phyloP scores from a whole-genome alignment of 2,888 invertebrate genomes.

The Trachelus troglodyta region DNA sequence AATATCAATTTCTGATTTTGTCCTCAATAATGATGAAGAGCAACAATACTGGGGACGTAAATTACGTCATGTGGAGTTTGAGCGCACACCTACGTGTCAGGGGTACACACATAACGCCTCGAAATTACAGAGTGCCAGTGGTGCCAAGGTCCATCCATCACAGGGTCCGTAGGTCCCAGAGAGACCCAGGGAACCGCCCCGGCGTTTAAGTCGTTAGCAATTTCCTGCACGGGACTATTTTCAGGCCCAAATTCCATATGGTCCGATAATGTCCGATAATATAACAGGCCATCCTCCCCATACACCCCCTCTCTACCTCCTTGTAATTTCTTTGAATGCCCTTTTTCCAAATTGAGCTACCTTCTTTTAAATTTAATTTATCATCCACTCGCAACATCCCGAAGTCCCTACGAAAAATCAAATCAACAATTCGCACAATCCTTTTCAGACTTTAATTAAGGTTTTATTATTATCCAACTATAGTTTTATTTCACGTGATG shows the following conservation, averaged over 20 bases:
- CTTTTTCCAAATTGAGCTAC: neutral
- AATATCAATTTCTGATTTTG: no score
- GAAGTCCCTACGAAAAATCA: no score
- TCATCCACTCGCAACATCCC: no score
- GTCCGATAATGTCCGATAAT: conserved; percentile 60
- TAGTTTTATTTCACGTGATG: no score
- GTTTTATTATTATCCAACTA: no score
- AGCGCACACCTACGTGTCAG: conserved; percentile 49
- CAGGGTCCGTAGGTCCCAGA: conserved; percentile 41
- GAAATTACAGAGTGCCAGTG: conserved; percentile 62
- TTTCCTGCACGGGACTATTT: conserved; percentile 65
- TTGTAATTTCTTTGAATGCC: conserved; percentile 36
- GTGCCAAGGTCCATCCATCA: conserved; percentile 63
- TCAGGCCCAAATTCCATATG: conserved; percentile 63
- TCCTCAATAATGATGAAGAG: no score
- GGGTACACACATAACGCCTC: conserved; percentile 62
- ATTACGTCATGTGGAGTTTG: conserved; percentile 38
- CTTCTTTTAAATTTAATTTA: no score
- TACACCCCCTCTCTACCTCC: conserved; percentile 14
- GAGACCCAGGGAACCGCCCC: conserved; percentile 56
- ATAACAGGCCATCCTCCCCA: conserved; percentile 24
- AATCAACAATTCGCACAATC: no score
- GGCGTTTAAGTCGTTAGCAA: conserved; percentile 66
- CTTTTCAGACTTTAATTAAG: no score
- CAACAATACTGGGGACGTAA: conserved; percentile 19